phyloP scores from a whole-genome alignment of 2,113 vertebrate species.

The Puma concolor region DNA sequence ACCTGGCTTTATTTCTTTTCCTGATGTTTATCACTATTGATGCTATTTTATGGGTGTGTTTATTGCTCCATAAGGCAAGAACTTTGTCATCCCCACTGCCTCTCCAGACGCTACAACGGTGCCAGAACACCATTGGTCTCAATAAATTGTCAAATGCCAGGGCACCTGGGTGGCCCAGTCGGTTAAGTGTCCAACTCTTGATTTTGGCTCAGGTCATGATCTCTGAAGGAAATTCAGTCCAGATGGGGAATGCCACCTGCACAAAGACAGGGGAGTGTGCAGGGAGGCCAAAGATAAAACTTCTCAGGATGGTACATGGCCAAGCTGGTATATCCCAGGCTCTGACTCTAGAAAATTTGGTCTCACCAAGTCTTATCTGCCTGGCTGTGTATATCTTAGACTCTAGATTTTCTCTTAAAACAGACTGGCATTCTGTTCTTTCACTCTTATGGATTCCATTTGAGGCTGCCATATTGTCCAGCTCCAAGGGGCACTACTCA shows the following conservation, averaged over 20 bases:
- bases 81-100: not conserved
- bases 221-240: not conserved
- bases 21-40: not conserved
- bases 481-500: not conserved
- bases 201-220: too few relatives aligned
- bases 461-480: not conserved
- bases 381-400: not conserved
- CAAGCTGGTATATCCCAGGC: not conserved
- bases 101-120: not conserved
- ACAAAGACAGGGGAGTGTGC: not conserved
- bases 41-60: not conserved
- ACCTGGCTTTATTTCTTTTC: not conserved
- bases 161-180: too few relatives aligned
- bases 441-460: not conserved
- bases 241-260: not conserved
- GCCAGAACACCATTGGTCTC: not conserved
- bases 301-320: not conserved
- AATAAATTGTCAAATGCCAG: not conserved
- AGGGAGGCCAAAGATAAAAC: not conserved
- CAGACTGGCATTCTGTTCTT: not conserved
- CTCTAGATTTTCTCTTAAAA: not conserved
- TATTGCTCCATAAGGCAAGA: not conserved
- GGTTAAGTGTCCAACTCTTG: too few relatives aligned
- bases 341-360: not conserved
- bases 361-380: not conserved